Percentiles rank a stretch among this genome's conserved stretches.
Evolutionary conservation across 2,113 vertebrate species (phyloP).

Genomic region (Scomber japonicus): DNA sequence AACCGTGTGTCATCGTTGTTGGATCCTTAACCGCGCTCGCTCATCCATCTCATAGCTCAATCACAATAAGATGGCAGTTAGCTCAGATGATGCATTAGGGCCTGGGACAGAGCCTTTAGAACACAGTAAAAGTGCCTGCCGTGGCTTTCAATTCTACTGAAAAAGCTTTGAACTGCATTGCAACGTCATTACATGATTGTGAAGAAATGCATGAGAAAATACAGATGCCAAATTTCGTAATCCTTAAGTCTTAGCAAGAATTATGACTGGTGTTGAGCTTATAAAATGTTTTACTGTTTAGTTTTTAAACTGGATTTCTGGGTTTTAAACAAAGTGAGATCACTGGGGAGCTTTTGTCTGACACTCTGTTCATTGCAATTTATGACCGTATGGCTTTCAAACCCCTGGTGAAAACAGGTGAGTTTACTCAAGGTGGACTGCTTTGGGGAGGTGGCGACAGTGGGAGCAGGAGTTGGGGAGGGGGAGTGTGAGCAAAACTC

Average conservation of each 20-base stretch:
- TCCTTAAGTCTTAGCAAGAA: conserved; percentile 49
- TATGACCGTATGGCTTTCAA: conserved; percentile 19
- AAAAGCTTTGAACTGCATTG: conserved; percentile 57
- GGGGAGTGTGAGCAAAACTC: too few species aligned
- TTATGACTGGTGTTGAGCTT: conserved; percentile 54
- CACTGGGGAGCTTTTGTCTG: conserved; percentile 21
- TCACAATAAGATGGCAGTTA: conserved; percentile 51
- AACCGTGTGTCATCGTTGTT: conserved; percentile 35
- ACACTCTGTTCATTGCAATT: conserved; percentile 18
- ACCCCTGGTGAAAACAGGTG: conserved; percentile 15
- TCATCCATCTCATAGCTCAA: conserved; percentile 65
- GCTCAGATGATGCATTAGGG: conserved; percentile 55
- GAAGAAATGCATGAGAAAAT: conserved; percentile 70
- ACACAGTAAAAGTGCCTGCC: conserved; percentile 60
- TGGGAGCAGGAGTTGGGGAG: too few species aligned
- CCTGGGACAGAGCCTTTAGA: conserved; percentile 38
- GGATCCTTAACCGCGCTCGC: conserved; percentile 37
- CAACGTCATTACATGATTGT: conserved; percentile 64
- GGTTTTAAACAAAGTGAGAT: conserved; percentile 44
- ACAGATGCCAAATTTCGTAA: conserved; percentile 53
- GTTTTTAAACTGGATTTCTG: conserved; percentile 1
- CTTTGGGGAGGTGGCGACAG: too few species aligned
- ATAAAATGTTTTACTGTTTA: conserved; percentile 53
- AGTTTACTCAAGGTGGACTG: not conserved
- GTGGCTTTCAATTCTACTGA: conserved; percentile 54